Evolutionary conservation across 2,797 vertebrate species (phyloP).

Genomic region (Takifugu rubripes): DNA sequence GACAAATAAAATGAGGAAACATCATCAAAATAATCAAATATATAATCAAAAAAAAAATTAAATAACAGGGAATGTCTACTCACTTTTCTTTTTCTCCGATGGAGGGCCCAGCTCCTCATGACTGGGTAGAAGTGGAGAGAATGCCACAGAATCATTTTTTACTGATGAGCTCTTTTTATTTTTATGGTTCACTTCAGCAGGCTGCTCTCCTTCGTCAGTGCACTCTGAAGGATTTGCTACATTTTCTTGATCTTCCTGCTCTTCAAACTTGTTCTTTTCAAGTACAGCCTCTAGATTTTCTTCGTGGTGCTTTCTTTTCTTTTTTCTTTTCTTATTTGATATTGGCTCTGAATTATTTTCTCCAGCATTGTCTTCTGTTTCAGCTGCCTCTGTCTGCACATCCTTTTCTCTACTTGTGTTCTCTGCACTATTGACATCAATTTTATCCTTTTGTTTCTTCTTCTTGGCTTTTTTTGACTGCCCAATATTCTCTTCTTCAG

Average conservation of each 20-base stretch:
- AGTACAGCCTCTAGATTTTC: constrained; percentile 1
- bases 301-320: not conserved
- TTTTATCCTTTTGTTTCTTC: constrained; percentile 1
- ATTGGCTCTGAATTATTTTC: not conserved
- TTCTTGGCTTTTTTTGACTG: not conserved
- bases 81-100: constrained; percentile 69
- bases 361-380: not conserved
- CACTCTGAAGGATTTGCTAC: not conserved
- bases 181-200: constrained; percentile 23
- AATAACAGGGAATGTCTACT: constrained; percentile 11
- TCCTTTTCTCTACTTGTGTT: constrained; percentile 20
- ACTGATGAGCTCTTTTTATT: constrained; percentile 26
- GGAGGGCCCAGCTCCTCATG: constrained; percentile 19
- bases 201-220: not conserved
- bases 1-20: not conserved
- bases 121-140: not conserved
- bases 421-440: not conserved
- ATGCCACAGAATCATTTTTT: not conserved
- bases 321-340: not conserved
- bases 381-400: constrained; percentile 2
- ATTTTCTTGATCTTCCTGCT: constrained; percentile 7
- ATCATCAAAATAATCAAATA: not conserved
- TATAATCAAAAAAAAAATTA: not conserved
- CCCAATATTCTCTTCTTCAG: constrained; percentile 2
- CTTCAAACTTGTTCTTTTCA: constrained; percentile 28